phyloP scores from a whole-genome alignment of 2,888 invertebrate species.

The Aproaerema taeniolella region DNA sequence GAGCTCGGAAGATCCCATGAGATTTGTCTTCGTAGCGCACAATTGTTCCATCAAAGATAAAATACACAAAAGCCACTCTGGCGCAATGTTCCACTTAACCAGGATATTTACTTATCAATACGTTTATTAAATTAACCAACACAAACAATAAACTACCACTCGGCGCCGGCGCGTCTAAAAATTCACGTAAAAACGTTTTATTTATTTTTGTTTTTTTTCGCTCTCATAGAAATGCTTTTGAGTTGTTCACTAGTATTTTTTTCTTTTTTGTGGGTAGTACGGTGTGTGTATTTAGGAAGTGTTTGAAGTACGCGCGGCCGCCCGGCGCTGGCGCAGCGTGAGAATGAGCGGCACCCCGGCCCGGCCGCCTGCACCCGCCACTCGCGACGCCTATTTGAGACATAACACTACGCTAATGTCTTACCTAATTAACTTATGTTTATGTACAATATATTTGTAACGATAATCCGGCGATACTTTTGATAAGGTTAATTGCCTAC shows the following conservation, averaged over 20 bases:
- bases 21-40: slow-evolving; percentile 24
- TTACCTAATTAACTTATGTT: slow-evolving; percentile 45
- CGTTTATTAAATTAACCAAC: slow-evolving; percentile 38
- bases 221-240: no score
- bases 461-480: slow-evolving; percentile 43
- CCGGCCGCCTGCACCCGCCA: slow-evolving; percentile 29
- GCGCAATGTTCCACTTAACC: slow-evolving; percentile 33
- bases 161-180: slow-evolving; percentile 29
- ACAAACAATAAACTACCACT: slow-evolving; percentile 52
- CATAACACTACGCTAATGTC: slow-evolving; percentile 39
- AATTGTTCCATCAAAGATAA: slow-evolving; percentile 45
- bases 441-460: slow-evolving; percentile 37
- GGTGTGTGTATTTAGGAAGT: slow-evolving; percentile 9
- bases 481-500: slow-evolving; percentile 39
- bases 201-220: slow-evolving; percentile 18
- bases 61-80: slow-evolving; percentile 37
- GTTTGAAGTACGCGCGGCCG: slow-evolving; percentile 39
- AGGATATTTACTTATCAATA: slow-evolving; percentile 41
- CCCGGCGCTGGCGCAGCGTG: slow-evolving; percentile 46
- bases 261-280: slow-evolving; percentile 39
- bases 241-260: slow-evolving; percentile 19
- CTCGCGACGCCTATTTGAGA: slow-evolving; percentile 44
- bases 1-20: slow-evolving; percentile 56
- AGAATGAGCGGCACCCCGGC: slow-evolving; percentile 46
- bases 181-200: background rate